These are phyloP conservation scores for Digitonthophagus gazella DNA, from an alignment of 2,888 invertebrate species.

Conservation along the genomic window DNA sequence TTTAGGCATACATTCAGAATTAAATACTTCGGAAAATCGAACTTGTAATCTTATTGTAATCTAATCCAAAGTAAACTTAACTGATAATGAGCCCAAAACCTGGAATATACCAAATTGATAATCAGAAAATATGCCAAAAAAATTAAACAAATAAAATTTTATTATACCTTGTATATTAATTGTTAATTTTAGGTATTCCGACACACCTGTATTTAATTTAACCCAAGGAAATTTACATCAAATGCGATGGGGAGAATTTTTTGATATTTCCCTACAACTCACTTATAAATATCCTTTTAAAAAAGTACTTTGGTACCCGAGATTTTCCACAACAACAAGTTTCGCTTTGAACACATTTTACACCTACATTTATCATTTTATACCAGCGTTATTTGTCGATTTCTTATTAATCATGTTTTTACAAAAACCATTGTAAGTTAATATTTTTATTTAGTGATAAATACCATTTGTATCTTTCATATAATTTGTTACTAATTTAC, in stretches of 20 bases:
- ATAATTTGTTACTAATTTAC: too few species aligned
- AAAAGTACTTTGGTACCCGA: constrained; percentile 71
- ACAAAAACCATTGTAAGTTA: constrained; percentile 68
- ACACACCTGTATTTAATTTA: constrained; percentile 22
- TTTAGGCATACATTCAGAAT: too few species aligned
- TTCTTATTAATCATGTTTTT: constrained; percentile 63
- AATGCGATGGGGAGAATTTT: constrained; percentile 67
- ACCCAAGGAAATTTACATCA: constrained; percentile 4
- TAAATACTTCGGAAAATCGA: too few species aligned
- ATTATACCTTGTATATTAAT: too few species aligned
- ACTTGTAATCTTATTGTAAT: too few species aligned
- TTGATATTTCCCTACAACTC: constrained; percentile 57
- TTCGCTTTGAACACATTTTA: constrained; percentile 62
- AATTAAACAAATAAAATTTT: too few species aligned
- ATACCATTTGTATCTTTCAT: too few species aligned
- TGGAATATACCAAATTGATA: too few species aligned
- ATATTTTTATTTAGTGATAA: too few species aligned
- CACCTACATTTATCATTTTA: constrained; percentile 64
- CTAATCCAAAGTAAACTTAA: too few species aligned
- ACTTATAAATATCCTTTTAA: constrained; percentile 69
- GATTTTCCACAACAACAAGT: constrained; percentile 65
- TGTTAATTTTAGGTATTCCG: constrained; percentile 16
- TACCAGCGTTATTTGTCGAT: constrained; percentile 75
- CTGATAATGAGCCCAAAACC: too few species aligned
- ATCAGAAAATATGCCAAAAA: too few species aligned